Conservation (phyloP, 2,797 vertebrate species). For the Linurgus olivaceus region DNA sequence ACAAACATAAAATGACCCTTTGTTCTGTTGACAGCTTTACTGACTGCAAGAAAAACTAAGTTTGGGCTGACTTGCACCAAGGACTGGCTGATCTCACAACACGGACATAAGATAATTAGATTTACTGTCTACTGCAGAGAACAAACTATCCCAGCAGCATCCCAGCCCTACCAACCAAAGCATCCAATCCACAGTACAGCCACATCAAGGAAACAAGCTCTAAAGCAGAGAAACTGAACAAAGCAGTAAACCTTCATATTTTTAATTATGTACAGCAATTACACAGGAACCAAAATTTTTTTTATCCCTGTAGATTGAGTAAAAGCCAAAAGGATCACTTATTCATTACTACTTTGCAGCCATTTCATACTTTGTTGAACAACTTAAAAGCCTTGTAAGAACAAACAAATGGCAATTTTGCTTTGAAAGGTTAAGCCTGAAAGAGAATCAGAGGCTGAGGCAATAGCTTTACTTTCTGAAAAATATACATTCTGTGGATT, state of each 20-base stretch:
- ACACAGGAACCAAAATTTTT: background rate
- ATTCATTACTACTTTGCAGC: background rate
- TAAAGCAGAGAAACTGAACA: background rate
- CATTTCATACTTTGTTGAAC: conserved; percentile 35
- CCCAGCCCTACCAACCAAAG: background rate
- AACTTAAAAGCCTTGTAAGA: conserved; percentile 45
- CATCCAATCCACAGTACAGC: background rate
- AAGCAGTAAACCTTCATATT: background rate
- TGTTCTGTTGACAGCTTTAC: background rate
- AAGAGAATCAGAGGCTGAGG: background rate
- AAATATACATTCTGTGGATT: background rate
- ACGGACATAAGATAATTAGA: background rate
- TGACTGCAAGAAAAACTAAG: background rate
- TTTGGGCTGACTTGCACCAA: rapidly evolving
- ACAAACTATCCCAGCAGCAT: background rate
- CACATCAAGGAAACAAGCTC: background rate
- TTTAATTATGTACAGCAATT: conserved; percentile 32
- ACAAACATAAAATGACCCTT: rapidly evolving
- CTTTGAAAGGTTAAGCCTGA: conserved; percentile 22
- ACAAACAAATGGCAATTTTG: conserved; percentile 16
- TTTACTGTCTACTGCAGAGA: background rate
- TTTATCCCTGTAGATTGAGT: background rate
- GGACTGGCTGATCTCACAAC: background rate
- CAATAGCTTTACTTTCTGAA: background rate
- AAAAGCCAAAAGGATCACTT: conserved; percentile 38